Evolutionary conservation across 2,888 invertebrate genomes (phyloP), one percentile per base, ranked within the genome.

Genomic region (Tipula lateralis): DNA sequence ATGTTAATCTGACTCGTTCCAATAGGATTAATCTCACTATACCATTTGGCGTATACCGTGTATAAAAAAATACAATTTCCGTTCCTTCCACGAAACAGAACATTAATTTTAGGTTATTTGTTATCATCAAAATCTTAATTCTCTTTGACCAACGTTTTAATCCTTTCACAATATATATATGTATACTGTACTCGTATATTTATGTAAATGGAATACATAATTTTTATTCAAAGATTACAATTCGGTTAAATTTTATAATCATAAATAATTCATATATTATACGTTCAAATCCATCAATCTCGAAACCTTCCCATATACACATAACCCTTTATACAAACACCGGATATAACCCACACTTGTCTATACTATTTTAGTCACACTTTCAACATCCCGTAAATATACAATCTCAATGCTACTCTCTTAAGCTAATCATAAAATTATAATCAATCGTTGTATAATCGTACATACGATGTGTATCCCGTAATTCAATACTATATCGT

Each of bases 401-500:
- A n/a, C n/a, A n/a, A n/a, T n/a, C n/a, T 66, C 19, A 66, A 66
- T 66, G 13, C 7, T 66, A 2, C 9, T 24, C 24, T 66, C 24
- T 66, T n/a, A 66, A 66, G 24, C 66, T 24, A 66, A 66, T 66
- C 66, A 66, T 66, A 66, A 66, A 66, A 66, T 66, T 66, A 66
- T 24, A 66, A 66, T 66, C 66, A 66, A 66, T 66, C 66, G 66
- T 66, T 50, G 44, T 16, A 50, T 50, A 16, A 16, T 50, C 44
- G 24, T 66, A 66, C 24, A 9, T n/a, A n/a, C n/a, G n/a, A n/a
- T n/a, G n/a, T n/a, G 24, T 66, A 24, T 66, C 24, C 7, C 1
- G 66, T 66, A 66, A 66, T 66, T 66, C 66, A 24, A 66, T 50
- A 50, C 16, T 50, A 50, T 50, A n/a, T n/a, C 19, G 12, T 66